Evolutionary conservation across 2,797 vertebrate species (phyloP), one percentile per base, ranked within the genome.

Genomic region (Cygnus olor): DNA sequence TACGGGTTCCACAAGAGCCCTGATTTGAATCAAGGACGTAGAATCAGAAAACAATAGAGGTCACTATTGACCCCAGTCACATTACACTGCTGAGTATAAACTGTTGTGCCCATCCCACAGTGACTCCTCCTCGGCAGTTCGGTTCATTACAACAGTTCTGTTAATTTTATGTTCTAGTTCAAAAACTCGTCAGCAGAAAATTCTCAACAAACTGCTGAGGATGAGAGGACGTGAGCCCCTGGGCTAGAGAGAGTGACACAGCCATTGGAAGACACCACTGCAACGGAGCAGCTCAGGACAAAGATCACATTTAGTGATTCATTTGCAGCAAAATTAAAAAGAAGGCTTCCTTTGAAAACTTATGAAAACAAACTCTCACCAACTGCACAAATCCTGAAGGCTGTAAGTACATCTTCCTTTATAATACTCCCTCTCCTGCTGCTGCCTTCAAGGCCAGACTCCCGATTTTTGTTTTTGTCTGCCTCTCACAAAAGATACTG

Each of bases 361-460:
- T 5, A 1, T 0, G 15, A 49, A 90, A 90, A 88, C 5, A 8
- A 73, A 38, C 69, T 92, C 93, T 45, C 24, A 38, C 34, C 70
- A 82, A 12, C 10, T 0, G 22, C 72, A 83, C 57, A 78, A 1
- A 7, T 58, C 51, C 79, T 49, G 73, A 76, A 85, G 86, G 78
- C 88, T 96, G 89, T 69, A 68, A 88, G 66, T 16, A 28, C 32
- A 14, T 49, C 42, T 77, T 57, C 42, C 80, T 87, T 82, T 74
- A 45, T 58, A 76, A 40, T 2, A 34, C 38, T 80, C 71, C 79
- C 86, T 88, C 89, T 94, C 85, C 94, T 90, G 76, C 88, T 95
- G 93, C 85, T 95, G 85, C 85, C 87, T 95, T 82, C 71, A 82
- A 96, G 93, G 78, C 83, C 74, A 34, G 53, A 47, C 53, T 86